These are phyloP conservation scores for Bufotes viridis DNA, from an alignment of 2,797 vertebrate species.

Conservation along the genomic window DNA sequence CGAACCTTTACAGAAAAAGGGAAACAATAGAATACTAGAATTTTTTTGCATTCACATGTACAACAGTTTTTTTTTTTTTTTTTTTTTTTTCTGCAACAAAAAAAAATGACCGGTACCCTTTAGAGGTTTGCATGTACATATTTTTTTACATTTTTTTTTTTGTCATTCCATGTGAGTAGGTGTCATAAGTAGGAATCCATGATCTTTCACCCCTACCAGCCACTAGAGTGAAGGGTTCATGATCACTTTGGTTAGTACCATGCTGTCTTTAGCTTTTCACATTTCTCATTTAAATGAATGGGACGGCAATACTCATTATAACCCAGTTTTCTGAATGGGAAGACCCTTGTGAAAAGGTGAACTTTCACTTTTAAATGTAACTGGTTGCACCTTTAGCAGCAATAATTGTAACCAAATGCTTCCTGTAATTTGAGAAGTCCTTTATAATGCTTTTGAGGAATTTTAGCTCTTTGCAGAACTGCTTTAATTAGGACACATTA, in stretches of 20 bases:
- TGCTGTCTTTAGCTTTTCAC: neutral
- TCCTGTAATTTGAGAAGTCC: neutral
- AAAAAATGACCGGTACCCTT: no score
- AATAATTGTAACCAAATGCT: slow-evolving; percentile 19
- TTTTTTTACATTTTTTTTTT: neutral
- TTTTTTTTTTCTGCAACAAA: no score
- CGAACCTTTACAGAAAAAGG: no score
- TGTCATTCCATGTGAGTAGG: neutral
- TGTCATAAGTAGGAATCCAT: neutral
- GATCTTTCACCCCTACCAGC: neutral
- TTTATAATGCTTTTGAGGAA: neutral
- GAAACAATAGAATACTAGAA: no score
- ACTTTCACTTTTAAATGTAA: neutral
- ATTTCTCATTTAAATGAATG: neutral
- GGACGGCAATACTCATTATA: neutral
- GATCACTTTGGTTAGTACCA: neutral
- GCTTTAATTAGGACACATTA: neutral
- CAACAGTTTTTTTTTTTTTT: no score
- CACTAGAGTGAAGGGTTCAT: neutral
- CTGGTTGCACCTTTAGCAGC: neutral
- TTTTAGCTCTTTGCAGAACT: neutral
- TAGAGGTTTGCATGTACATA: no score
- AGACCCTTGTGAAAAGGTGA: neutral
- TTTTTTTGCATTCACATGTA: no score
- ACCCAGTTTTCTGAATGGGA: neutral